Evolutionary conservation across 2,888 invertebrate species (phyloP).

Genomic region (Eristalis arbustorum): DNA sequence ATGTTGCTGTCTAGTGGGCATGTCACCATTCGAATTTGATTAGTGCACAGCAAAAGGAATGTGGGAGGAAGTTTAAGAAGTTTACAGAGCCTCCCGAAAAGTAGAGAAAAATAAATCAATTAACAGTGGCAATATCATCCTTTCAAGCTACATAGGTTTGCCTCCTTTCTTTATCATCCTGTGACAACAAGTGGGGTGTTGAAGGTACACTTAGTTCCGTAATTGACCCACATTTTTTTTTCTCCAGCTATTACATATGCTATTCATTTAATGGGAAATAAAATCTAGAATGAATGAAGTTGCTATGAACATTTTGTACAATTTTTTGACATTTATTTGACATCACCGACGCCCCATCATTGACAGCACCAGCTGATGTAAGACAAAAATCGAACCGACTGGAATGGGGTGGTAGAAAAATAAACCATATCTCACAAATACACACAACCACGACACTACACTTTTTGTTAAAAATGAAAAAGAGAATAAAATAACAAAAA

Average conservation of each 20-base stretch:
- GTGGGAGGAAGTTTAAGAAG: not conserved
- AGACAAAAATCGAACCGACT: conserved; percentile 34
- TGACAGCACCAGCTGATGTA: conserved; percentile 65
- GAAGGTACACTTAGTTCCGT: not conserved
- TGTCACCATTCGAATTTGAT: conserved; percentile 24
- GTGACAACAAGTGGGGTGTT: conserved; percentile 66
- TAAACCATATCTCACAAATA: conserved; percentile 35
- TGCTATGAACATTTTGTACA: conserved; percentile 7
- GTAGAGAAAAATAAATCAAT: conserved; percentile 44
- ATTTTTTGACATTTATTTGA: conserved; percentile 53
- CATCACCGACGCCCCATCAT: conserved; percentile 53
- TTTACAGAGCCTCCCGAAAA: conserved; percentile 4
- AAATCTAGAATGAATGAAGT: not conserved
- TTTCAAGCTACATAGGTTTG: not conserved
- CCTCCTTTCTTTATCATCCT: conserved; percentile 5
- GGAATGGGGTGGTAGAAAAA: conserved; percentile 31
- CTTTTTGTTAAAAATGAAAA: not conserved
- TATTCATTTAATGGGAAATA: conserved; percentile 38
- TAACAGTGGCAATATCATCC: not conserved
- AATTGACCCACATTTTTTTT: conserved; percentile 52
- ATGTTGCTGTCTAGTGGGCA: not conserved
- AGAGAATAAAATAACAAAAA: not conserved
- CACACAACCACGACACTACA: not conserved
- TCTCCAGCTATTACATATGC: conserved; percentile 26
- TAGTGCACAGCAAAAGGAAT: not conserved